Conservation (phyloP, 1,140 invertebrate genomes). For the Zaprionus tsacasi region DNA sequence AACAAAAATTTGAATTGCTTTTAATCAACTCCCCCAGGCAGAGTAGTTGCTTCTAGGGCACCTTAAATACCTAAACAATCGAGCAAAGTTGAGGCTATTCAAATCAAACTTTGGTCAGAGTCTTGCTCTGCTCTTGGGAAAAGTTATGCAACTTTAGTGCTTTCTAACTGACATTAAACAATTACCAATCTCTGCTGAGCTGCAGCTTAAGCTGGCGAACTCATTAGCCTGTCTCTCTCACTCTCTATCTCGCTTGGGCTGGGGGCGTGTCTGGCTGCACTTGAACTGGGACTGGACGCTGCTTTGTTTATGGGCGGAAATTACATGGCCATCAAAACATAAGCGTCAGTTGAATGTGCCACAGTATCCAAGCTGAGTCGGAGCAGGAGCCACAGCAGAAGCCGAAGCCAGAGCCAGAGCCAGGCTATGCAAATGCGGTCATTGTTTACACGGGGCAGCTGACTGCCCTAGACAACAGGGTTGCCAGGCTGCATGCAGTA, state of each 20-base stretch:
- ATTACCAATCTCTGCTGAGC: conserved; percentile 6
- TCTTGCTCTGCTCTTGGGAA: conserved; percentile 1
- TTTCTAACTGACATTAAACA: conserved; percentile 2
- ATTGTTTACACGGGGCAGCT: conserved; percentile 39
- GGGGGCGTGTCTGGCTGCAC: conserved; percentile 5
- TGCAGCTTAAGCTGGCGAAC: conserved; percentile 18
- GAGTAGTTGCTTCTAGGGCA: background rate
- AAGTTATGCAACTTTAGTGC: background rate
- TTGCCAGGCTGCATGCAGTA: conserved; percentile 30
- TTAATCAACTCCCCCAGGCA: background rate
- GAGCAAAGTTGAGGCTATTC: background rate
- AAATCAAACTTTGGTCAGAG: conserved; percentile 9
- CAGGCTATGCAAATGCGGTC: conserved; percentile 67
- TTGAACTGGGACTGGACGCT: conserved; percentile 25
- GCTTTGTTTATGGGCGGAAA: conserved; percentile 75
- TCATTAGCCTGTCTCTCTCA: conserved; percentile 20
- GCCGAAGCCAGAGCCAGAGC: background rate
- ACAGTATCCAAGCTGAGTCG: conserved; percentile 1
- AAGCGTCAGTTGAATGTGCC: conserved; percentile 67
- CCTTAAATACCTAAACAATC: conserved; percentile 1
- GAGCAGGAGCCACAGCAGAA: too few species aligned
- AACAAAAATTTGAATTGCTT: background rate
- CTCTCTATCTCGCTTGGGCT: background rate
- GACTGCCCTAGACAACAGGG: conserved; percentile 5
- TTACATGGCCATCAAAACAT: conserved; percentile 80